Base-by-base conservation (phyloP, 2,888 invertebrate genomes). In the Cephonodes hylas region DNA sequence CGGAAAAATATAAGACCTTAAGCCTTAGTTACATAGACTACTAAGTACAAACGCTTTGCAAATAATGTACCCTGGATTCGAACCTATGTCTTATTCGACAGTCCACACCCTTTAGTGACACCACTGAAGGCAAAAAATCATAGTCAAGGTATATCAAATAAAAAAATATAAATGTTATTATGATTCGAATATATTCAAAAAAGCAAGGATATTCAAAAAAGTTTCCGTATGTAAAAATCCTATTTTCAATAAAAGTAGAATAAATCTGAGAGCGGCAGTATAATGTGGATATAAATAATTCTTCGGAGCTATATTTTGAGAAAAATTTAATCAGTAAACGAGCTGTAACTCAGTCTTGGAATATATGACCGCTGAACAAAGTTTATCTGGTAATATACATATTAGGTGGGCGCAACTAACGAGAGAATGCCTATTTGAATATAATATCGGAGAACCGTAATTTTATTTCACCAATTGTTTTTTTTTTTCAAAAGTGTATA, bases 321-420 rank as follows among this genome's bases (percentile, higher is more conserved):
- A 79, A 81, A 78, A 79, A 81, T 75, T 76, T 82, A 80, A 82
- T 84, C 86, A 84, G 80, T 78, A 79, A 81, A 76, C 80, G 74
- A 71, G 79, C 76, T 71, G 82, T 86, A 86, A 85, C 77, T 88
- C 83, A 80, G 73, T 71, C 75, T 75, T 79, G 80, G 85, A 82
- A 86, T 88, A 85, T 88, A 86, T 85, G 84, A 80, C 81, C 81
- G 78, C 79, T 77, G 88, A 83, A 84, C 85, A 84, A 87, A 88
- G 85, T 86, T 88, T 85, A 86, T 88, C 82, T 84, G 79, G 78
- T 81, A 76, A 78, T 75, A 75, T 75, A 75, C 80, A 80, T 80
- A 80, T 79, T 76, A 79, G 71, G 64, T 66, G 56, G 73, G 74
- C 44, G 31, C 65, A 61, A 76, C 58, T 15, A 1, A 64, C 4